phyloP scores from a whole-genome alignment of 2,113 vertebrate species.

The Ictidomys tridecemlineatus region DNA sequence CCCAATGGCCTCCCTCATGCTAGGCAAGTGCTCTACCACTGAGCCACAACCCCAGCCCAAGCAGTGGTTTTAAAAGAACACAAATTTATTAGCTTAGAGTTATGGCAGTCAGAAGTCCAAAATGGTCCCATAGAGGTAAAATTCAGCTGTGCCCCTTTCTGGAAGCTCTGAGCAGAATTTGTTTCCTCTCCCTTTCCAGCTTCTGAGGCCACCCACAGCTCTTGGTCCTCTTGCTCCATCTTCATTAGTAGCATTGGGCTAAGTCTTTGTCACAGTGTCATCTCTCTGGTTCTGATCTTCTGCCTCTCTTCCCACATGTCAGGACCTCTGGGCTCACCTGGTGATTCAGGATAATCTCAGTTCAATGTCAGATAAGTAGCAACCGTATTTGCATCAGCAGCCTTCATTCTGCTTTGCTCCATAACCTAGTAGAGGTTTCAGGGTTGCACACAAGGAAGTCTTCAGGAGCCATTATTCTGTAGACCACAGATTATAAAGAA shows the following conservation, averaged over 20 bases:
- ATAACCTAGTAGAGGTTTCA: not conserved
- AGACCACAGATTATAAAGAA: not conserved
- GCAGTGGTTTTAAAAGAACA: not conserved
- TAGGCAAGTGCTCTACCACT: no score
- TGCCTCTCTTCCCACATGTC: not conserved
- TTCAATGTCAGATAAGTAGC: not conserved
- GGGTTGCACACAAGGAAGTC: no score
- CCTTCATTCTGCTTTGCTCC: not conserved
- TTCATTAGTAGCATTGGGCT: not conserved
- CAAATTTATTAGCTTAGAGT: not conserved
- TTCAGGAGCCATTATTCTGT: not conserved
- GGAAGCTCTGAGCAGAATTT: not conserved
- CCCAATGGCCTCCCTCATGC: no score
- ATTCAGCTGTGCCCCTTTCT: not conserved
- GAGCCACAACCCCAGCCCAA: no score
- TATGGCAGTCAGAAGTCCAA: not conserved
- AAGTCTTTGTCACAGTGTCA: not conserved
- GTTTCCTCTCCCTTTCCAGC: not conserved
- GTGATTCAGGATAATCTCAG: not conserved
- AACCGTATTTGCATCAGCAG: not conserved
- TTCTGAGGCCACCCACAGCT: fast-evolving
- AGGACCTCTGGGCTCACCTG: not conserved
- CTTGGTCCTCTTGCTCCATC: not conserved
- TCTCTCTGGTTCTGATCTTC: not conserved
- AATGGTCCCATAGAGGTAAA: not conserved